Percentiles rank a stretch among this genome's conserved stretches.
Evolutionary conservation across 2,113 vertebrate genomes (phyloP).

Genomic region (Andinoacara biseriatus): DNA sequence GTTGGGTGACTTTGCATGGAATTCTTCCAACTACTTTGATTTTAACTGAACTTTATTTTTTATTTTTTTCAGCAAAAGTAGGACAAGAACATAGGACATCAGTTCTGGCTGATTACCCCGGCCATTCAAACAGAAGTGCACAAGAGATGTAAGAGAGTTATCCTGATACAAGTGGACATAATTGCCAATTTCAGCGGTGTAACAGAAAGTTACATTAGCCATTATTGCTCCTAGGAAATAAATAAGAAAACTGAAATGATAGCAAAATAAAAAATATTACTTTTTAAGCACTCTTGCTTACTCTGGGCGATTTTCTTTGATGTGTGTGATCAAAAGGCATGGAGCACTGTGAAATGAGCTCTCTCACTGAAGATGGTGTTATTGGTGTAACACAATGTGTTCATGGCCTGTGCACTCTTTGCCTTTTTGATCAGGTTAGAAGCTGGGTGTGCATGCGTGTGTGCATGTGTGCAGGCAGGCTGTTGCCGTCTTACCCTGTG

Average conservation of each 20-base stretch:
- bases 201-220: conserved; percentile 1
- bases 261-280: conserved; percentile 37
- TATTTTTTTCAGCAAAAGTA: conserved; percentile 28
- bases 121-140: conserved; percentile 52
- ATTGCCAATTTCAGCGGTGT: conserved; percentile 30
- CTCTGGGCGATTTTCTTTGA: conserved; percentile 51
- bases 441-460: not conserved
- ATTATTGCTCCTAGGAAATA: conserved; percentile 26
- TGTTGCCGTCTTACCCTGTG: conserved; percentile 64
- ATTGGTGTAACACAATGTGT: conserved; percentile 48
- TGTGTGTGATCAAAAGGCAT: conserved; percentile 62
- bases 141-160: conserved; percentile 9
- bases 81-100: conserved; percentile 46
- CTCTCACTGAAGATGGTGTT: conserved; percentile 28
- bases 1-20: conserved; percentile 2
- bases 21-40: conserved; percentile 10
- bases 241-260: conserved; percentile 28
- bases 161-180: conserved; percentile 12
- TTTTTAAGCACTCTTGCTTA: conserved; percentile 36
- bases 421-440: conserved; percentile 48
- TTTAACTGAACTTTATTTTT: conserved; percentile 10
- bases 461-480: conserved; percentile 8
- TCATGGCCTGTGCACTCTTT: conserved; percentile 22
- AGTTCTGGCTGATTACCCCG: conserved; percentile 54
- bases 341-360: conserved; percentile 56